These are phyloP conservation scores for Sesamia nonagrioides DNA, from an alignment of 1,140 invertebrate species.

Conservation along the genomic window DNA sequence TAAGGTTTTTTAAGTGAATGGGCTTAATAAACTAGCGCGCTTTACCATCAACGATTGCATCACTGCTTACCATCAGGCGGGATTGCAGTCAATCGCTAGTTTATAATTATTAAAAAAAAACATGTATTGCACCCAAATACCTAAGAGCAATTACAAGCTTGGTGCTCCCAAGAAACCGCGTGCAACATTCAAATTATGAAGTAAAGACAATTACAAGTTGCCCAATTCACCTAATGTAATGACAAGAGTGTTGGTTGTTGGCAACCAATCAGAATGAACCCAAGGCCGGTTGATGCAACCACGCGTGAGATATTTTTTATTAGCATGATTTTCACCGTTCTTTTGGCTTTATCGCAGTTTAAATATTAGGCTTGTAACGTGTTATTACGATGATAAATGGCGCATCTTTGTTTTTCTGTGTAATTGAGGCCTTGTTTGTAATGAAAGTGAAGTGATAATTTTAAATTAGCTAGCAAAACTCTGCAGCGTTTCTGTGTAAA, in stretches of 20 bases:
- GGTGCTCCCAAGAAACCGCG: too few species aligned
- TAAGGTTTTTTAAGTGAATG: too few species aligned
- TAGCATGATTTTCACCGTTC: constrained; percentile 6
- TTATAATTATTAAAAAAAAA: too few species aligned
- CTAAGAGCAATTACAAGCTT: background rate
- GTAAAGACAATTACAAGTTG: constrained; percentile 39
- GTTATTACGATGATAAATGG: background rate
- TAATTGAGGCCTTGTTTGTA: background rate
- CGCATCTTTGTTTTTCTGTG: background rate
- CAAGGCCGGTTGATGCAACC: constrained; percentile 35
- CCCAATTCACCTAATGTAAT: constrained; percentile 7
- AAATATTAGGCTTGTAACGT: background rate
- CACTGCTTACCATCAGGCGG: too few species aligned
- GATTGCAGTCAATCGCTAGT: too few species aligned
- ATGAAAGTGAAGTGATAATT: constrained; percentile 10
- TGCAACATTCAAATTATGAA: background rate
- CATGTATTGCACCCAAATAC: too few species aligned
- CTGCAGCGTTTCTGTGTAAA: too few species aligned
- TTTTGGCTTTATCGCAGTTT: constrained; percentile 9
- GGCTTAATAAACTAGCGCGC: too few species aligned
- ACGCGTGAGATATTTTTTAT: constrained; percentile 33
- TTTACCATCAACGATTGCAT: too few species aligned
- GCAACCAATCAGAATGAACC: constrained; percentile 36
- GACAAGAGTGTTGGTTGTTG: constrained; percentile 3
- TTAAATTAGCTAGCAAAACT: too few species aligned